Evolutionary conservation across 2,113 vertebrate genomes (phyloP).

Genomic region (Lagenorhynchus albirostris): DNA sequence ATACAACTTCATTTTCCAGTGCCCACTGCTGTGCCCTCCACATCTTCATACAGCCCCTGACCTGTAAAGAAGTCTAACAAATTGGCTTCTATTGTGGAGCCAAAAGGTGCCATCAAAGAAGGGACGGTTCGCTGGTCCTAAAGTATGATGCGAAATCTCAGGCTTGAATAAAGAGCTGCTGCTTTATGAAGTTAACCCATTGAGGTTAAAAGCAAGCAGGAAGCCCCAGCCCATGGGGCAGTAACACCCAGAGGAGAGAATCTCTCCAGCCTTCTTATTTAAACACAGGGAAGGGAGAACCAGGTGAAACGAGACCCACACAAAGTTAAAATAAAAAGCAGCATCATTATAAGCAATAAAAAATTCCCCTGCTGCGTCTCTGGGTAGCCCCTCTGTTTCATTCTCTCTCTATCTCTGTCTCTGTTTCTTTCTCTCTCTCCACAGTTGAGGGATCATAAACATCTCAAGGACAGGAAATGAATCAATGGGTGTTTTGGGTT

Average conservation of each 20-base stretch:
- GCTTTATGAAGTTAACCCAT: conserved; percentile 99
- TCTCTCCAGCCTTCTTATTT: conserved; percentile 31
- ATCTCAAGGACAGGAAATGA: conserved; percentile 66
- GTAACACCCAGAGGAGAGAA: conserved; percentile 13
- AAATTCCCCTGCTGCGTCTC: conserved; percentile 38
- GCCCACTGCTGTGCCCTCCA: conserved; percentile 90
- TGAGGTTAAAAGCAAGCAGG: conserved; percentile 79
- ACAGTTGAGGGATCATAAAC: conserved; percentile 68
- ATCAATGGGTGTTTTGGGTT: conserved; percentile 31
- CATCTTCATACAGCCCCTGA: conserved; percentile 94
- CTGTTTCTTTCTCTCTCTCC: not conserved
- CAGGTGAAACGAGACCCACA: not conserved
- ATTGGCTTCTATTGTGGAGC: conserved; percentile 99
- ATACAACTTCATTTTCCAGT: conserved; percentile 96
- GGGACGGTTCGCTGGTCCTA: conserved; percentile 95
- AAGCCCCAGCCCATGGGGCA: conserved; percentile 27
- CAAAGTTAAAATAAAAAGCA: not conserved
- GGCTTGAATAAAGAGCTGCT: conserved; percentile 92
- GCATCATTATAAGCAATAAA: conserved; percentile 35
- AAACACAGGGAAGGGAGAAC: rapidly evolving
- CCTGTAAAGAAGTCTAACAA: conserved; percentile 99
- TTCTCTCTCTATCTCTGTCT: conserved; percentile 5
- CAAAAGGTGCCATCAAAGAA: conserved; percentile 99
- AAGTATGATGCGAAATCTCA: conserved; percentile 96
- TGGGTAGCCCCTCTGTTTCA: conserved; percentile 11